Evolutionary conservation across 2,113 vertebrate genomes (phyloP).

Genomic region (Bombycilla garrulus): DNA sequence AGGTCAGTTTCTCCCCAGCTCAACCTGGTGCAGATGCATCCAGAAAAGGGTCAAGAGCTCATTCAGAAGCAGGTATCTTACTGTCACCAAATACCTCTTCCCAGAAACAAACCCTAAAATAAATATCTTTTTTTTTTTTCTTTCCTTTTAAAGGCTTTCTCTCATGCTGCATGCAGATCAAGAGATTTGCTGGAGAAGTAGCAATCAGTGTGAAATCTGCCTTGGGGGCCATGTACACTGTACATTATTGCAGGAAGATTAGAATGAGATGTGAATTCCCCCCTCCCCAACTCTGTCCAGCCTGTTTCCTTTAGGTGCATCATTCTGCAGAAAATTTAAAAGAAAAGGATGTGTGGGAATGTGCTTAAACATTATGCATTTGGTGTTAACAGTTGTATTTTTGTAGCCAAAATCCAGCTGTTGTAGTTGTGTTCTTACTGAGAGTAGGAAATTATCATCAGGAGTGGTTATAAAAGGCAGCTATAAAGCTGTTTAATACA

Average conservation of each 20-base stretch:
- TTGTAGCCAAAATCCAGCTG: background rate
- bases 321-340: background rate
- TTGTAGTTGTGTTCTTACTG: background rate
- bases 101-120: background rate
- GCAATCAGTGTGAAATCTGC: background rate
- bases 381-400: background rate
- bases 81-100: background rate
- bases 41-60: constrained; percentile 95
- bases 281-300: background rate
- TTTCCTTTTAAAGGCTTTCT: background rate
- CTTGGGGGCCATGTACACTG: background rate
- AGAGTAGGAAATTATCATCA: background rate
- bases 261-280: background rate
- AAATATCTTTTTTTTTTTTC: background rate
- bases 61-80: constrained; percentile 93
- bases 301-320: background rate
- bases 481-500: background rate
- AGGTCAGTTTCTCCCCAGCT: constrained; percentile 97
- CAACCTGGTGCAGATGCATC: constrained; percentile 96
- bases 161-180: background rate
- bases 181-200: background rate
- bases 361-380: background rate
- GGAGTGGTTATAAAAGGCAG: background rate
- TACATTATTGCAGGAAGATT: background rate
- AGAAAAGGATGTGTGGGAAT: background rate